Base-by-base conservation (phyloP, 1,140 invertebrate genomes). In the Oryctes rhinoceros region DNA sequence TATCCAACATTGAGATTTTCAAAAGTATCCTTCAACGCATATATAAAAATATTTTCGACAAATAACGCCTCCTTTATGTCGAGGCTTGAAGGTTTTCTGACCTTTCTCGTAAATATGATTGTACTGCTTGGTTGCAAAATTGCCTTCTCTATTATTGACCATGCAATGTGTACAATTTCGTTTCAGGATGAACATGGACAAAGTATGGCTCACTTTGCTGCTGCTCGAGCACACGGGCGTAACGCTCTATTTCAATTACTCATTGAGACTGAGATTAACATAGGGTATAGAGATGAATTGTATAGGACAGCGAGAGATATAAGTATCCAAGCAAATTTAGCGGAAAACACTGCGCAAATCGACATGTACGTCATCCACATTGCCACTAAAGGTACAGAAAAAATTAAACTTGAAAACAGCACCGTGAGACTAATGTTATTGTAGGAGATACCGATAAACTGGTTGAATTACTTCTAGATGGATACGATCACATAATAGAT, bases 231-330 rank as follows among this genome's bases (percentile, higher is more conserved):
- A 0, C 94, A 96, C 86, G 91, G 93, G 0, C 90, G 93, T 47
- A 94, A 94, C 79, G 94, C 93, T 0, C 88, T 96, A 6, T 93
- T 94, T 84, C 92, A 95, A 80, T 87, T 96, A 3, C 89, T 97
- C 0, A 90, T 94, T 84, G 95, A 96, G 84, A 91, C 93, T 0
- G 92, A 93, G 81, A 91, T 95, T 15, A 95, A 94, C 85, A 88
- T 97, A 48, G 94, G 91, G 0, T 94, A 91, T 81, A 90, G 96
- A 67, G 96, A 98, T 86, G 93, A 94, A 83, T 85, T 95, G 0
- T 96, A 97, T 86, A 90, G 94, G 62, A 98, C 96, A 1, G 94
- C 96, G 0, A 89, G 96, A 79, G 96, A 98, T 86, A 93, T 97
- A 13, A 96, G 96, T 0, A 90, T 93, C 71, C 92, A 95, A 83